Evolutionary conservation across 2,888 invertebrate genomes (phyloP).

Genomic region (Deroplatys truncata): DNA sequence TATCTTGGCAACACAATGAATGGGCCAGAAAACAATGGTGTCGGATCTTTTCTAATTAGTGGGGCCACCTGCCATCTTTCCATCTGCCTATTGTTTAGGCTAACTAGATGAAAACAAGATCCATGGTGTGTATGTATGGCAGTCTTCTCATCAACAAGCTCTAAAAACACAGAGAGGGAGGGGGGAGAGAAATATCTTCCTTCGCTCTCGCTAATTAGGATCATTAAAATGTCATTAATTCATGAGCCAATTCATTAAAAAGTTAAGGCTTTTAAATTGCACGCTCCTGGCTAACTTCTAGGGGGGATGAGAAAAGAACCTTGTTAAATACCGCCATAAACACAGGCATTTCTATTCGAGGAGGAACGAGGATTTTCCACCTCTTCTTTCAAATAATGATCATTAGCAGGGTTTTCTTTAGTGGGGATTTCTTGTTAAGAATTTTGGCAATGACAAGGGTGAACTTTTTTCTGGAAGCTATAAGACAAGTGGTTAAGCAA

Average conservation of each 20-base stretch:
- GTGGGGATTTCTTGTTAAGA: not conserved
- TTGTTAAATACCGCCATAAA: not conserved
- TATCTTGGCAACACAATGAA: not conserved
- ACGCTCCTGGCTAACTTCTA: not conserved
- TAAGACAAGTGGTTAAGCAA: not conserved
- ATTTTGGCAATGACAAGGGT: not conserved
- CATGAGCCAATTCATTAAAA: slow-evolving; percentile 15
- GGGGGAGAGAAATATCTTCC: not conserved
- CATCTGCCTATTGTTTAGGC: not conserved
- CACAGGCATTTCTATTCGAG: not conserved
- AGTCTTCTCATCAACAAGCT: not conserved
- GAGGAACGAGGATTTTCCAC: not conserved
- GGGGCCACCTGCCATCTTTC: not conserved
- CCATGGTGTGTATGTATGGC: not conserved
- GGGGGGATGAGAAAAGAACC: not conserved
- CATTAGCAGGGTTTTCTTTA: not conserved
- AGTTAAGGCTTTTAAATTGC: slow-evolving; percentile 18
- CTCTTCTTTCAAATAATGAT: not conserved
- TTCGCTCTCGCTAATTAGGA: slow-evolving; percentile 16
- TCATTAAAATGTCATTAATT: slow-evolving; percentile 24
- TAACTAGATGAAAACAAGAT: not conserved
- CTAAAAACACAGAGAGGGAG: not conserved
- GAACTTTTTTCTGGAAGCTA: not conserved
- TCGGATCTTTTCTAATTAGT: slow-evolving; percentile 7
- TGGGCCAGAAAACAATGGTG: not conserved